Conservation (phyloP, 2,888 invertebrate genomes). For the Keiferia lycopersicella region DNA sequence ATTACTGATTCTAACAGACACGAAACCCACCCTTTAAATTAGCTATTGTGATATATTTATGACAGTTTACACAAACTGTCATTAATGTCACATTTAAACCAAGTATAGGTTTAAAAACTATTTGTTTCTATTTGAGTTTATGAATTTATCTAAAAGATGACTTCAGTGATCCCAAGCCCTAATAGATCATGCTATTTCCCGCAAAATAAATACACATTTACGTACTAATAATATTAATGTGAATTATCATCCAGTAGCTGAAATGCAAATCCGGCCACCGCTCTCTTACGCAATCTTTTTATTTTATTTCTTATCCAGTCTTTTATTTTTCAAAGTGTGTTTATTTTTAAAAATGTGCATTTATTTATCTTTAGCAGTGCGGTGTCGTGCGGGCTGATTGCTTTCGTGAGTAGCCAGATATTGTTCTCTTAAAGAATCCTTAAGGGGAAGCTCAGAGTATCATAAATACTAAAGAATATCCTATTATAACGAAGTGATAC, state of each 20-base stretch:
- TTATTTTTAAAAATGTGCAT: conserved; percentile 32
- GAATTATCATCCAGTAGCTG: conserved; percentile 47
- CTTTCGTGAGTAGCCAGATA: conserved; percentile 69
- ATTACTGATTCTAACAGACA: too few relatives aligned
- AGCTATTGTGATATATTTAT: too few relatives aligned
- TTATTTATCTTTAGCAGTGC: conserved; percentile 40
- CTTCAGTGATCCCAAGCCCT: too few relatives aligned
- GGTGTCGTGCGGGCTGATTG: conserved; percentile 65
- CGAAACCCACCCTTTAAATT: too few relatives aligned
- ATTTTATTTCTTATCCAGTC: background rate
- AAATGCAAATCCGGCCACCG: conserved; percentile 56
- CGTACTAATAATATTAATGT: background rate
- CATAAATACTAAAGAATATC: background rate
- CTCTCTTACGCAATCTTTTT: conserved; percentile 44
- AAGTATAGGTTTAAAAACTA: too few relatives aligned
- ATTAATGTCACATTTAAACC: too few relatives aligned
- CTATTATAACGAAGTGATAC: too few relatives aligned
- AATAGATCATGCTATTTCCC: too few relatives aligned
- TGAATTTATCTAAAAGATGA: too few relatives aligned
- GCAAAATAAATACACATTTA: too few relatives aligned
- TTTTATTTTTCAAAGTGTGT: conserved; percentile 33
- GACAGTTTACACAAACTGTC: too few relatives aligned
- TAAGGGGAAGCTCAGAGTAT: background rate
- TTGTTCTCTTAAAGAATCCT: conserved; percentile 54
- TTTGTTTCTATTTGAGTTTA: too few relatives aligned